Conservation (phyloP, 2,797 vertebrate genomes). For the Pogonophryne albipinna region DNA sequence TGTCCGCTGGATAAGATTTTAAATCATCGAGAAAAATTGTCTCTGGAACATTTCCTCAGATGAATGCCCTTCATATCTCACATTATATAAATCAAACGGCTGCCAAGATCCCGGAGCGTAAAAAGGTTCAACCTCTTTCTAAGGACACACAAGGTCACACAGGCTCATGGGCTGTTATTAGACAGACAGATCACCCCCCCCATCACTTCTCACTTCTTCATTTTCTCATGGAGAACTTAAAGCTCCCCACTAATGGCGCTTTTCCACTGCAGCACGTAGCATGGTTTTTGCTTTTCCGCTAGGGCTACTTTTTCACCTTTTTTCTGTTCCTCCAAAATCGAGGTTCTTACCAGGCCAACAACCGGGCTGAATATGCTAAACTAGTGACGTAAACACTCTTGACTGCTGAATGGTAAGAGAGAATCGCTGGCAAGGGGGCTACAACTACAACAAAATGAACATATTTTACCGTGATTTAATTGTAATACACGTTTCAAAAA, state of each 20-base stretch:
- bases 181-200: conserved; percentile 33
- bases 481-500: too few relatives aligned
- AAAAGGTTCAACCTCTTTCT: conserved; percentile 6
- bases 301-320: too few relatives aligned
- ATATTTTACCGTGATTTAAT: too few relatives aligned
- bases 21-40: neutral
- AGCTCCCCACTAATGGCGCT: conserved; percentile 19
- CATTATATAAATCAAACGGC: conserved; percentile 42
- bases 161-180: conserved; percentile 10
- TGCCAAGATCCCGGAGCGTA: neutral
- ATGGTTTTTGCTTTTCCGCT: too few relatives aligned
- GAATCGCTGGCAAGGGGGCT: too few relatives aligned
- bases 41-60: conserved; percentile 10
- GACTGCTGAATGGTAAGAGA: too few relatives aligned
- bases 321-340: too few relatives aligned
- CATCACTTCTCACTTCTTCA: conserved; percentile 74
- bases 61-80: neutral
- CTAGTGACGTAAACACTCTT: too few relatives aligned
- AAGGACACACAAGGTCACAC: conserved; percentile 44
- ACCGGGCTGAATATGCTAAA: too few relatives aligned
- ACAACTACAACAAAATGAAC: too few relatives aligned
- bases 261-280: too few relatives aligned
- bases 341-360: too few relatives aligned
- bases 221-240: conserved; percentile 56
- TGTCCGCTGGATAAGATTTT: neutral